Conservation (phyloP, 2,113 vertebrate genomes). For the Sakesphorus luctuosus region DNA sequence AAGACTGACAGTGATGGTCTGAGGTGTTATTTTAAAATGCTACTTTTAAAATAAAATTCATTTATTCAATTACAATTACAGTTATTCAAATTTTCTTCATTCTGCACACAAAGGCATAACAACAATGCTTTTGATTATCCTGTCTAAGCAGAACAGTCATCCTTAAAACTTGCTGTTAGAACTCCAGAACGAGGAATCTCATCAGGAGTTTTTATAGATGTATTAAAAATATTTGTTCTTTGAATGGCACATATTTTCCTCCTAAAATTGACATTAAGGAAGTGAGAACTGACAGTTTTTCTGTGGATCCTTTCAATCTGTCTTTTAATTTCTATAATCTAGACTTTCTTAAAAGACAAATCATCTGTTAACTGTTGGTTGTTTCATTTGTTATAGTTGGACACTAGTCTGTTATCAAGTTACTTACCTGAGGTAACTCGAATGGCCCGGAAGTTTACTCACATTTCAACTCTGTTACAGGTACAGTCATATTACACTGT, state of each 20-base stretch:
- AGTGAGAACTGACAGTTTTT: background rate
- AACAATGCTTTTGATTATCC: background rate
- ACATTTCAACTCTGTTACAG: slow-evolving; percentile 95
- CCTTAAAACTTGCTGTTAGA: background rate
- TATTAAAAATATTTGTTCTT: background rate
- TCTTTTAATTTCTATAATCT: background rate
- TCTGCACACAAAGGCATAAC: background rate
- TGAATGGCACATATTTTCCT: background rate
- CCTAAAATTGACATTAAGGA: background rate
- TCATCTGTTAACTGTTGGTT: background rate
- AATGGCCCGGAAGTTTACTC: slow-evolving; percentile 98
- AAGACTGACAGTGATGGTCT: background rate
- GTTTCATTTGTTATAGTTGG: slow-evolving; percentile 79
- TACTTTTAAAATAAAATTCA: background rate
- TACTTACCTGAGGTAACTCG: slow-evolving; percentile 94
- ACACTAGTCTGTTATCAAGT: slow-evolving; percentile 90
- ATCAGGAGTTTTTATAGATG: background rate
- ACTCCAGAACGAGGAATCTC: background rate
- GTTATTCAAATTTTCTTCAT: background rate
- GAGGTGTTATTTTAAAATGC: background rate
- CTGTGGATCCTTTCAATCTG: background rate
- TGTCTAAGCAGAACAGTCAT: background rate
- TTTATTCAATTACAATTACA: background rate
- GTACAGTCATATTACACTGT: slow-evolving; percentile 55
- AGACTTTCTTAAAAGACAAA: background rate